A percentile compares a stretch with the other conserved stretches of the same genome.
phyloP scores from a whole-genome alignment of 35 echinoderm and acorn worm genomes.

The Lytechinus pictus region DNA sequence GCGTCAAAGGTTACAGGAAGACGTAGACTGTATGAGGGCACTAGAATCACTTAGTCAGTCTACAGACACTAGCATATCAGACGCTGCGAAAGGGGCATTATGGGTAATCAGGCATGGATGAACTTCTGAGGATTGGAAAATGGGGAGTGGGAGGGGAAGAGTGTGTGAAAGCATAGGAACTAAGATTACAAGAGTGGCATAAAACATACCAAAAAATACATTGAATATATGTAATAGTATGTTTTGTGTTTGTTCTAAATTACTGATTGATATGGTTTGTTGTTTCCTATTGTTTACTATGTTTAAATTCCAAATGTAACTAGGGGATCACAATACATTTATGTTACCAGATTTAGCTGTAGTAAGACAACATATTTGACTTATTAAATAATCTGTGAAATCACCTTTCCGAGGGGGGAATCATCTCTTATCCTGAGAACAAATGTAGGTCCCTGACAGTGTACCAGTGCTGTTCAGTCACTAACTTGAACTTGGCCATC shows the following conservation, averaged over 20 bases:
- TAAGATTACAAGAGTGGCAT: not conserved
- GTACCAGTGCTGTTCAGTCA: not conserved
- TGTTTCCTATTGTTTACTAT: no score
- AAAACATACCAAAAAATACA: not conserved
- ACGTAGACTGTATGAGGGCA: not conserved
- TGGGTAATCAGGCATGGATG: not conserved
- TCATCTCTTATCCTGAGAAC: no score
- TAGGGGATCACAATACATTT: no score
- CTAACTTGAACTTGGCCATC: not conserved
- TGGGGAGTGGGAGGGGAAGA: not conserved
- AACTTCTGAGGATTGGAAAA: not conserved
- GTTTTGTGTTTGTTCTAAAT: no score
- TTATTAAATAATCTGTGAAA: no score
- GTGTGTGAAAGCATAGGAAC: not conserved
- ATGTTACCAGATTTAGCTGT: no score
- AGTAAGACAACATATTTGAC: no score
- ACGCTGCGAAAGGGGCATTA: not conserved
- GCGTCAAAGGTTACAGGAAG: not conserved
- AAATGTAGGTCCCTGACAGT: not conserved
- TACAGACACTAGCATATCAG: not conserved
- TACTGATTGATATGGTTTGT: no score
- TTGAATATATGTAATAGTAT: no score
- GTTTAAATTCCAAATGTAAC: no score
- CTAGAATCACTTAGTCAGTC: not conserved
- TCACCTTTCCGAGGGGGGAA: no score